These are phyloP conservation scores for Pteropus alecto DNA, from an alignment of 2,113 vertebrate genomes.

Conservation along the genomic window DNA sequence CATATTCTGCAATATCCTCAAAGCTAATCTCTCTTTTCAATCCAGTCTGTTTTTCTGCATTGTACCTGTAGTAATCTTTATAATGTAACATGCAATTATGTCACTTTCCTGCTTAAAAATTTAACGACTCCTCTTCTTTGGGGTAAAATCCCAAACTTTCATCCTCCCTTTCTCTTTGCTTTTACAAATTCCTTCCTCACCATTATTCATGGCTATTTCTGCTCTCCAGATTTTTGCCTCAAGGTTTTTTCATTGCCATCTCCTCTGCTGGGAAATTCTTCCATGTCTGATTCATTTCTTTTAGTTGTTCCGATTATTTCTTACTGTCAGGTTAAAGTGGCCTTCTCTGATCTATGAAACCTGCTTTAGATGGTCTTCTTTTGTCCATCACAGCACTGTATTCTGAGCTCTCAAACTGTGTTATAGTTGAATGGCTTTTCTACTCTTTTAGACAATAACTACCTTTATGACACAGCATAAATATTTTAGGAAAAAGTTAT, in stretches of 20 bases:
- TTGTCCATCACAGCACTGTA: not conserved
- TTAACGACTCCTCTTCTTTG: not conserved
- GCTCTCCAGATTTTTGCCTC: not conserved
- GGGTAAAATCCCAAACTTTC: not conserved
- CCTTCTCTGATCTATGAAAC: not conserved
- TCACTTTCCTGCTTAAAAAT: not conserved
- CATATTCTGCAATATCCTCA: not conserved
- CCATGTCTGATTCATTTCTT: not conserved
- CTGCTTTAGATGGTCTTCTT: not conserved
- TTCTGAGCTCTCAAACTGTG: not conserved
- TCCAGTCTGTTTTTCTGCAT: not conserved
- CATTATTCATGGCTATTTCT: not conserved
- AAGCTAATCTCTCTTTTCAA: not conserved
- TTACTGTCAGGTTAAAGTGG: not conserved
- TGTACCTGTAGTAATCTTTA: not conserved
- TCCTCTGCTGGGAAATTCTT: not conserved
- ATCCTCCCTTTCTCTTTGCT: not conserved
- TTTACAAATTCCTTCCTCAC: not conserved
- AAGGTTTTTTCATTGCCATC: not conserved
- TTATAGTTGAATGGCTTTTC: not conserved
- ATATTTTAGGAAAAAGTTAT: not conserved
- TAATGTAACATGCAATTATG: not conserved
- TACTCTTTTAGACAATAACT: not conserved
- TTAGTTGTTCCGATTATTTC: not conserved
- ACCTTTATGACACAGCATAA: not conserved